Base-by-base conservation (phyloP, 2,113 vertebrate genomes). In the Haliaeetus leucogaster region DNA sequence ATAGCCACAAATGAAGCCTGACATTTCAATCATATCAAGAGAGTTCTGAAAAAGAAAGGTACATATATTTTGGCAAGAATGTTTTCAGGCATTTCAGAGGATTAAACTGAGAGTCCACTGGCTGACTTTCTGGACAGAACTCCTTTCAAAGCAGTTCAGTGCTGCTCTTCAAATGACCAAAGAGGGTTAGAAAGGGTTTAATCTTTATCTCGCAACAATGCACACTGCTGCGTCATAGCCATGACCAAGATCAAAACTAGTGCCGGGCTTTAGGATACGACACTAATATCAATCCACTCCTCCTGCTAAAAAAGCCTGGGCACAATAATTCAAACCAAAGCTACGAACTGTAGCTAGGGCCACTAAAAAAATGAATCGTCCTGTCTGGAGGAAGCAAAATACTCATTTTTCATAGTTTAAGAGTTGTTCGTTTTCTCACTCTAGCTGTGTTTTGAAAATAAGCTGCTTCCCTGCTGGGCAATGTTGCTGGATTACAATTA, bases 1-100 rank as follows among this genome's bases (percentile, higher is more conserved):
- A 74, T 94, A 98, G 86, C 97, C 98, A 95, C 98, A 98, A 95
- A 98, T 61, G 73, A 98, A 99, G 50, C 97, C 98, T 94, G 98
- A 98, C 73, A 98, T 94, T 94, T 98, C 97, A 67, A 79, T 97
- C 88, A 85, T 89, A 83, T 87, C 97, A 27, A 94, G 96, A 71
- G 93, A 76, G 81, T 40, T 84, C 98, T 98, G 97, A 78, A 84
- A 92, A 67, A 34, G 67, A 68, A 78, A 87, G 86, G 82, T 19
- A 50, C 47, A 50, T 27, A 30, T 52, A 85, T 88, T 96, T 96
- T 62, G 82, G 85, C 88, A 90, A 53, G 80, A 88, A 66, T 3
- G 40, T 62, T 56, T 66, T 16, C 36, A 48, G 81, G 27, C 66
- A 59, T 86, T 93, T 67, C 77, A 85, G 61, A 56, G 85, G 76